Conservation (phyloP, 2,888 invertebrate genomes). For the Operophtera brumata region DNA sequence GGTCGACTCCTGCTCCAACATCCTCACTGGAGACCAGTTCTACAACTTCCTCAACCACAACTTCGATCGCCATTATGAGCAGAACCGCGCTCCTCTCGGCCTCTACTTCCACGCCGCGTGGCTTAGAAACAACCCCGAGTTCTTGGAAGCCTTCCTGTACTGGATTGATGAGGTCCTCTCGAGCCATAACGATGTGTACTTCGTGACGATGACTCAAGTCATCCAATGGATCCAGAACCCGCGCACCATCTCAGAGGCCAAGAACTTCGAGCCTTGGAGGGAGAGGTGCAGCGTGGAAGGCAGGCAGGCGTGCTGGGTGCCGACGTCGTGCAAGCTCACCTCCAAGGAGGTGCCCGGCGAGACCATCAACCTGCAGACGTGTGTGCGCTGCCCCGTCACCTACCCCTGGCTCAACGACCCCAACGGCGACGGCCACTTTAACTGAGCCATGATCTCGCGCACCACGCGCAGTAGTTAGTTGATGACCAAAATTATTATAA, state of each 20-base stretch:
- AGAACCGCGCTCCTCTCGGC: conserved; percentile 93
- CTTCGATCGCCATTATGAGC: conserved; percentile 94
- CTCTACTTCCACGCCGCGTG: conserved; percentile 97
- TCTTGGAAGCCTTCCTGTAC: conserved; percentile 93
- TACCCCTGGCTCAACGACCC: conserved; percentile 98
- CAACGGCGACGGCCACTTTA: conserved; percentile 93
- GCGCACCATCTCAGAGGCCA: conserved; percentile 89
- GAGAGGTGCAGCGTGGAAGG: conserved; percentile 96
- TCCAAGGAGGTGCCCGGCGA: conserved; percentile 97
- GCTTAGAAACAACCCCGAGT: conserved; percentile 96
- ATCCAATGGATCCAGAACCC: conserved; percentile 98
- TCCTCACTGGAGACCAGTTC: conserved; percentile 94
- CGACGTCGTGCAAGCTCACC: conserved; percentile 94
- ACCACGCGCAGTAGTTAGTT: conserved; percentile 68
- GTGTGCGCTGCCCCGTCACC: conserved; percentile 95
- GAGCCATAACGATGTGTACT: conserved; percentile 94
- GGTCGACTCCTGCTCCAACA: conserved; percentile 97
- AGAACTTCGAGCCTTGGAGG: conserved; percentile 97
- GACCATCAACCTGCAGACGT: conserved; percentile 95
- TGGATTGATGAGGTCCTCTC: conserved; percentile 94
- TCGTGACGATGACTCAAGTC: conserved; percentile 97
- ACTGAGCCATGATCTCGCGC: conserved; percentile 72
- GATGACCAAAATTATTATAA: conserved; percentile 42
- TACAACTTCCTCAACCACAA: conserved; percentile 97
- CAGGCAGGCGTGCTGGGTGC: conserved; percentile 91